Base-by-base conservation (phyloP, 2,888 invertebrate genomes). In the Falcaria lacertinaria region DNA sequence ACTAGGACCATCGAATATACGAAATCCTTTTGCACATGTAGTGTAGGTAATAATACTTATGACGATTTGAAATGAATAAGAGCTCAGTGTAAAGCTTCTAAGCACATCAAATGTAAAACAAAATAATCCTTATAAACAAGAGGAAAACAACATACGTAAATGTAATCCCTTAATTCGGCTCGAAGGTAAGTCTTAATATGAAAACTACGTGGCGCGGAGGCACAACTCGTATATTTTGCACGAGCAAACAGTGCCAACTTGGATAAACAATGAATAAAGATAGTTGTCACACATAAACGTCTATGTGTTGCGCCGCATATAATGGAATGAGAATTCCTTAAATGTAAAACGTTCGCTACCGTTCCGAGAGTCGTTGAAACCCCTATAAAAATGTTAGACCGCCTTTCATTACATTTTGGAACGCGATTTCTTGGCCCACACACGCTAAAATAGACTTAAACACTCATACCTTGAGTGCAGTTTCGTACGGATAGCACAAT, bases 341-440 rank as follows among this genome's bases (percentile, higher is more conserved):
- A 83, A 86, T 85, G 87, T 83, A 84, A 86, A 86, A 78, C 80
- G 82, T 69, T 79, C 73, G 66, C 69, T 64, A 61, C 70, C 75
- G 78, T 74, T 74, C 73, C 58, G 74, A 74, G 81, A 79, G 76
- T 80, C 86, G 84, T 86, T 86, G 80, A 74, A 84, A 80, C 84
- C 84, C 76, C 87, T 82, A 86, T 86, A 86, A 86, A 86, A 86
- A 86, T 84, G 85, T 86, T 83, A 84, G 80, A 75, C 82, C 77
- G 71, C 78, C 74, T 86, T 85, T 84, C 87, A 85, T 85, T 85
- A 84, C 84, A 78, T 79, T 80, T 75, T 63, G 69, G 74, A 69
- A 68, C 73, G 65, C 70, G 64, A 70, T 64, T 66, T 65, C 57
- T 47, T 49, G 38, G 34, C 28, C 25, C 16, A 34, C 39, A 44